phyloP scores from a whole-genome alignment of 2,888 invertebrate genomes.

The Platycheirus albimanus region DNA sequence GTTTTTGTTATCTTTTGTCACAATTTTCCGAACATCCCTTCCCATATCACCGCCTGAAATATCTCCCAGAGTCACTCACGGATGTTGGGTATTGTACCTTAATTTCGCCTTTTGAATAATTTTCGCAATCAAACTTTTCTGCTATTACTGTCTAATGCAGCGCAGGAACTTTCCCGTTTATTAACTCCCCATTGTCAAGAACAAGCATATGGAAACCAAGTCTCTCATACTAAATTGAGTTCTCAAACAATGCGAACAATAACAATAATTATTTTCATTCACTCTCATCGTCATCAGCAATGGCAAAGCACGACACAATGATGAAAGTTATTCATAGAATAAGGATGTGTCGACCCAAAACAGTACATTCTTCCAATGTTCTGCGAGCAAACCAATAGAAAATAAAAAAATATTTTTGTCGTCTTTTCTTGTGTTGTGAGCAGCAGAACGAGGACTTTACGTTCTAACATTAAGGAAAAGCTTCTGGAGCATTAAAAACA shows the following conservation, averaged over 20 bases:
- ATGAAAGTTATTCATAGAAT: neutral
- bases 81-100: too few relatives aligned
- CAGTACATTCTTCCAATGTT: neutral
- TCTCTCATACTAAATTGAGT: constrained; percentile 31
- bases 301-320: neutral
- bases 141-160: constrained; percentile 22
- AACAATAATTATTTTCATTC: constrained; percentile 58
- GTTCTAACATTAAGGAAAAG: neutral
- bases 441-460: neutral
- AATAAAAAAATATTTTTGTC: too few relatives aligned
- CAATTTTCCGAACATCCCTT: too few relatives aligned
- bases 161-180: constrained; percentile 62
- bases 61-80: too few relatives aligned
- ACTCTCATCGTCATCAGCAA: constrained; percentile 7
- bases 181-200: constrained; percentile 67
- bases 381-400: too few relatives aligned
- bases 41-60: too few relatives aligned
- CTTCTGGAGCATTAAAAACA: constrained; percentile 11
- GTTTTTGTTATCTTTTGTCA: too few relatives aligned
- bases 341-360: neutral
- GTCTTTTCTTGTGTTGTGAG: neutral
- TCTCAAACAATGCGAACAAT: constrained; percentile 59
- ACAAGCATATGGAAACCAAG: constrained; percentile 11
- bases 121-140: constrained; percentile 56
- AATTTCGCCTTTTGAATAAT: too few relatives aligned